A percentile compares a stretch with the other conserved stretches of the same genome.
Evolutionary conservation across 2,888 invertebrate species (phyloP).

Genomic region (Steinernema scapterisci): DNA sequence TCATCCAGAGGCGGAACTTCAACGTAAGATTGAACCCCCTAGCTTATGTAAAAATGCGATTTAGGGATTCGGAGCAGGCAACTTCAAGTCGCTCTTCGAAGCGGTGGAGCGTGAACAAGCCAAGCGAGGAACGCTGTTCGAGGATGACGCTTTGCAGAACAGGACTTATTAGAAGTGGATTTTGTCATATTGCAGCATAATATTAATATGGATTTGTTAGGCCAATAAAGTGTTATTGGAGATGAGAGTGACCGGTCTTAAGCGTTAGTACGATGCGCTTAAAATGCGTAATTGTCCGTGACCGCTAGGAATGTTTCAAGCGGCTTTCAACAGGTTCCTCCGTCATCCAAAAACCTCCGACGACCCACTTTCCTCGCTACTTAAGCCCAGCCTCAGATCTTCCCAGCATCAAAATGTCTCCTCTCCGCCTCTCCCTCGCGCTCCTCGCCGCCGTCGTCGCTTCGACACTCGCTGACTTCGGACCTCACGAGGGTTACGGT

Average conservation of each 20-base stretch:
- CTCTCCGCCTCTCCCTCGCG: neutral
- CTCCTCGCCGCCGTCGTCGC: constrained; percentile 14
- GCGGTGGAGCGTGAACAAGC: constrained; percentile 92
- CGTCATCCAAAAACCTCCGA: too few species aligned
- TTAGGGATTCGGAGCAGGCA: constrained; percentile 96
- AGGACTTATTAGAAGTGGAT: constrained; percentile 7
- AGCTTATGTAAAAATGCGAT: neutral
- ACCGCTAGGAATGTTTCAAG: too few species aligned
- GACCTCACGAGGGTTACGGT: neutral
- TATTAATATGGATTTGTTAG: too few species aligned
- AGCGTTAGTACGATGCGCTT: too few species aligned
- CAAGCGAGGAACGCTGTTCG: constrained; percentile 81
- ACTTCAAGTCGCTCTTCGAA: constrained; percentile 94
- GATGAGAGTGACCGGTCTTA: too few species aligned
- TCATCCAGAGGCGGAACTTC: constrained; percentile 86
- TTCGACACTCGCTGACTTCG: neutral
- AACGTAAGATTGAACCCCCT: constrained; percentile 37
- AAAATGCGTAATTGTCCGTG: too few species aligned
- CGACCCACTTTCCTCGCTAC: too few species aligned
- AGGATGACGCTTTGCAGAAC: neutral
- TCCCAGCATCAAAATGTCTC: neutral
- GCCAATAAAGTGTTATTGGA: too few species aligned
- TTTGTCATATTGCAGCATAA: neutral
- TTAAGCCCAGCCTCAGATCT: too few species aligned
- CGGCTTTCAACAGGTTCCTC: too few species aligned